Percentiles rank a stretch among this genome's conserved stretches.
phyloP scores from a whole-genome alignment of 2,888 invertebrate genomes.

The Aphelenchoides bicaudatus region DNA sequence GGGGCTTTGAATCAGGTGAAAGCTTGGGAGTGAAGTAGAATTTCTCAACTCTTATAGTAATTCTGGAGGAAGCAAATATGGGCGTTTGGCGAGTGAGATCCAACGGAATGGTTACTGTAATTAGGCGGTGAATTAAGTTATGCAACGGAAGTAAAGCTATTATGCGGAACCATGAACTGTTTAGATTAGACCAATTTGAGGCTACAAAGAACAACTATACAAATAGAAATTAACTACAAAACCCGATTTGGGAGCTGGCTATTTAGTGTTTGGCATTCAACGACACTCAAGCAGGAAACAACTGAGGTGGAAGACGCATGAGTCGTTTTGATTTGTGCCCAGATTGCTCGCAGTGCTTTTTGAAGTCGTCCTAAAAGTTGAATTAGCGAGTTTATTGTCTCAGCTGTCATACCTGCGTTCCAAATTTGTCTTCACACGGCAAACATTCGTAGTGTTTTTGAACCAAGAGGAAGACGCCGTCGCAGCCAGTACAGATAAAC shows the following conservation, averaged over 20 bases:
- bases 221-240: neutral
- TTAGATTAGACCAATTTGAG: no score
- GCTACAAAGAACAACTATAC: neutral
- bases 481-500: conserved; percentile 35
- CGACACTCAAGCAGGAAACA: conserved; percentile 7
- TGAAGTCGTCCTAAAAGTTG: conserved; percentile 25
- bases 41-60: no score
- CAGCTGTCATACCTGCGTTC: conserved; percentile 45
- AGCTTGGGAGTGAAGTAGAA: no score
- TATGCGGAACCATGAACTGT: no score
- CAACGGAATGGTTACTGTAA: no score
- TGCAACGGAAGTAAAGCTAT: no score
- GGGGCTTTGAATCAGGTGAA: no score
- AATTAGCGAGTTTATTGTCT: neutral
- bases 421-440: conserved; percentile 41
- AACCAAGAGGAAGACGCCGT: conserved; percentile 45
- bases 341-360: conserved; percentile 21
- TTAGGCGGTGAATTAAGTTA: no score
- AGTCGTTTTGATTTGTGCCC: conserved; percentile 11
- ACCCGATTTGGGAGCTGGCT: neutral
- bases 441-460: conserved; percentile 56
- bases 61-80: no score
- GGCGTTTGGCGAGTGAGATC: no score
- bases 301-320: conserved; percentile 1
- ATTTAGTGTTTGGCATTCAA: neutral